Percentiles rank a stretch among this genome's conserved stretches.
Evolutionary conservation across 2,113 vertebrate species (phyloP).

Genomic region (Cercocebus atys): DNA sequence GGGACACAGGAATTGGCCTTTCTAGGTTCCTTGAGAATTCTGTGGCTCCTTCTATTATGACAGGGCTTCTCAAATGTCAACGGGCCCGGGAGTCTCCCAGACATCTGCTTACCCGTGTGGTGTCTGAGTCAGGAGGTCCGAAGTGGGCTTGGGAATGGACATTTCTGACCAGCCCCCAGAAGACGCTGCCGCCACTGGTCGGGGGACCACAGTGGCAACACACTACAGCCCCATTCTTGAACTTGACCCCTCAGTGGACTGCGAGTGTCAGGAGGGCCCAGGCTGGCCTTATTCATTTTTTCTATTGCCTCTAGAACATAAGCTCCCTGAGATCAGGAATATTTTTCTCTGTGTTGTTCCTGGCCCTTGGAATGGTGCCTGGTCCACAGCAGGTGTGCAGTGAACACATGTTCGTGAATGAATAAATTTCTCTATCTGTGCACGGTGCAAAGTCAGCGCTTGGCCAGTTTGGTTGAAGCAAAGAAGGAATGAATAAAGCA

Average conservation of each 20-base stretch:
- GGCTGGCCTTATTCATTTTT: background rate
- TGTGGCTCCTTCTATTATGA: background rate
- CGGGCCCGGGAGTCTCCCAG: rapidly evolving
- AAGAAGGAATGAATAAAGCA: rapidly evolving
- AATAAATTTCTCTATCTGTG: too few species aligned
- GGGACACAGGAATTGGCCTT: background rate
- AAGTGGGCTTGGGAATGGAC: background rate
- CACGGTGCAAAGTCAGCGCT: rapidly evolving
- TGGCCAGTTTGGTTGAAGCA: background rate
- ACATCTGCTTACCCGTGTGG: rapidly evolving
- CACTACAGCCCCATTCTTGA: background rate
- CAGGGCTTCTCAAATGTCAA: rapidly evolving
- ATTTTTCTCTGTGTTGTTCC: background rate
- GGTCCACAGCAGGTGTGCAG: background rate
- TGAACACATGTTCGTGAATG: rapidly evolving
- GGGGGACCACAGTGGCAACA: rapidly evolving
- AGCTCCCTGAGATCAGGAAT: rapidly evolving
- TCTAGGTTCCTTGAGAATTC: too few species aligned
- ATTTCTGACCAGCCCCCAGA: background rate
- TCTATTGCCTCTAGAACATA: background rate
- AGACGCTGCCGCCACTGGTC: rapidly evolving
- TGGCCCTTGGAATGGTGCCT: background rate
- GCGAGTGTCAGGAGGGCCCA: rapidly evolving
- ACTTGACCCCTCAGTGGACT: rapidly evolving
- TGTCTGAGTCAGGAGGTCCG: background rate